Evolutionary conservation across 2,113 vertebrate genomes (phyloP), one percentile per base, ranked within the genome.

Genomic region (Theristicus caerulescens): DNA sequence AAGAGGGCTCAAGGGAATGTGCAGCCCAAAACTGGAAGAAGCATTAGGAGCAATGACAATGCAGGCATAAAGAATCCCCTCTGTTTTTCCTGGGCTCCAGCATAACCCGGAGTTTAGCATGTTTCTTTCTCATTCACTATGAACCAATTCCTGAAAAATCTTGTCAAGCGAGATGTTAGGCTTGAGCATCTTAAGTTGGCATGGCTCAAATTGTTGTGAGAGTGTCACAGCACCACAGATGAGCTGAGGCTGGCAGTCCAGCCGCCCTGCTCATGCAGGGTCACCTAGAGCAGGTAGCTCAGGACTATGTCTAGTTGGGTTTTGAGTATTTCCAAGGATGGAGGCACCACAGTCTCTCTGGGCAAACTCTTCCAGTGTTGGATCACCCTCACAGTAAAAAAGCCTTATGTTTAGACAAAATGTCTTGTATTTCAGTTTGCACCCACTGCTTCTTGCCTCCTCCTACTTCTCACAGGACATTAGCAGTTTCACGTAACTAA

Each of bases 251-350:
- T 59, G 27, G 32, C 38, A 82, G 21, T 36, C 58, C 27, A 21
- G 32, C 24, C 8, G 1, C 26, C 49, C 44, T 65, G 58, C 32
- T 77, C 1, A 0, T 40, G 58, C 24, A 73, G 25, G 24, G 36
- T 90, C 36, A 73, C 14, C 49, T 64, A 10, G 0, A 64, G 32
- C 47, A 82, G 16, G 36, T 65, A 31, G 36, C 24, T 89, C 49
- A 73, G 29, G 5, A 16, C 54, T 32, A 13, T 0, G 0, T 40
- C 34, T 13, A 31, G 16, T 7, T 80, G 8, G 4, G 40, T 38
- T 65, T 66, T 78, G 64, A 44, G 34, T 51, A 20, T 47, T 54
- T 55, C 7, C 26, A 61, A 51, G 44, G 27, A 65, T 32, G 10
- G 4, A 83, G 31, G 25, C 65, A 85, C 22, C n/a, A 74, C 20